Conservation (phyloP, 1,140 invertebrate species). For the Halictus rubicundus region DNA sequence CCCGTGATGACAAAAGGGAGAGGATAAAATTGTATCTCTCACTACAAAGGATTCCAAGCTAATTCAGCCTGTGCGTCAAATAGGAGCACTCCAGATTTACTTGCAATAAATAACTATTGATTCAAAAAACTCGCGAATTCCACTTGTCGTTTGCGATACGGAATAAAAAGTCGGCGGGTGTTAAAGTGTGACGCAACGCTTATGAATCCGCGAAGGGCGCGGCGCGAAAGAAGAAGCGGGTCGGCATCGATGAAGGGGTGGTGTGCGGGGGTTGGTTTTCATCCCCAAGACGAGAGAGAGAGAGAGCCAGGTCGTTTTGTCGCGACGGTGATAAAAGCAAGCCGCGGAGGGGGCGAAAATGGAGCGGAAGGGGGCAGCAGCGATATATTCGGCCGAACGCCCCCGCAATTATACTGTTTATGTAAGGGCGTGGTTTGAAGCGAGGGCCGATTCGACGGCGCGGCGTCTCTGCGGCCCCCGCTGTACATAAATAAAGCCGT, state of each 20-base stretch:
- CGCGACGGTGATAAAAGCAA: constrained; percentile 73
- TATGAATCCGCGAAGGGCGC: too few relatives aligned
- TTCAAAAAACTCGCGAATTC: too few relatives aligned
- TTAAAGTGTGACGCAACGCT: too few relatives aligned
- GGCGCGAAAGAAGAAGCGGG: too few relatives aligned
- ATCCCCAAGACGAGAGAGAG: not conserved
- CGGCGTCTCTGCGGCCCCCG: not conserved
- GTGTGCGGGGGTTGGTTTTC: constrained; percentile 1
- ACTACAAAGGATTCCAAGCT: too few relatives aligned
- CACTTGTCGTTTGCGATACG: too few relatives aligned
- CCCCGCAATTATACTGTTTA: constrained; percentile 77
- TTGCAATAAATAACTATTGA: too few relatives aligned
- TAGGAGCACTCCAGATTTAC: too few relatives aligned
- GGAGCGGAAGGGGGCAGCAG: not conserved
- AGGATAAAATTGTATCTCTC: too few relatives aligned
- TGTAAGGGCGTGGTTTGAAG: constrained; percentile 75
- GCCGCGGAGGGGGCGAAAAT: not conserved
- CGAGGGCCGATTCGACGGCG: constrained; percentile 60
- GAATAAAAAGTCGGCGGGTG: too few relatives aligned
- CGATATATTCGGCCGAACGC: constrained; percentile 65
- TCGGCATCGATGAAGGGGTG: not conserved
- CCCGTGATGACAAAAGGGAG: too few relatives aligned
- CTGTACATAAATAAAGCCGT: constrained; percentile 66
- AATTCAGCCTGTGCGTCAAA: too few relatives aligned
- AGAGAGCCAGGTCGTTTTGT: constrained; percentile 62